phyloP scores from a whole-genome alignment of 2,113 vertebrate genomes.

The Cyprinus carpio region DNA sequence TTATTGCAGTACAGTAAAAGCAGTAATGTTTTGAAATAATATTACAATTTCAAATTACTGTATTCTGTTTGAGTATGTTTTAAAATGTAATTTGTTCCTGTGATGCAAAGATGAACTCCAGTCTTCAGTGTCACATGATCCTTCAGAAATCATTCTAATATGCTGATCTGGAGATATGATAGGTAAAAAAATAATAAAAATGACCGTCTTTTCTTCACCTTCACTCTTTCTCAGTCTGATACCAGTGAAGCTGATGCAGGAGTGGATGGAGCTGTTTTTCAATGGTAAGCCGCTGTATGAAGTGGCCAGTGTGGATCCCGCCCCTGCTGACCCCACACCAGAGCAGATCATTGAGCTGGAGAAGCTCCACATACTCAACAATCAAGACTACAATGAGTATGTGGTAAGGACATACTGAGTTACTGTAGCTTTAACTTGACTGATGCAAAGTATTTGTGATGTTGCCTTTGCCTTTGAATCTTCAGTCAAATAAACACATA shows the following conservation, averaged over 20 bases:
- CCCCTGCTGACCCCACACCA: constrained; percentile 57
- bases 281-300: constrained; percentile 84
- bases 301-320: constrained; percentile 62
- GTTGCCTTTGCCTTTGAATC: not conserved
- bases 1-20: not conserved
- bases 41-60: not conserved
- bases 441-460: not conserved
- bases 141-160: not conserved
- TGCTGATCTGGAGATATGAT: not conserved
- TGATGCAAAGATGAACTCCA: not conserved
- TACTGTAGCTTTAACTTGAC: not conserved
- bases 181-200: not conserved
- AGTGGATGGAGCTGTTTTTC: constrained; percentile 89
- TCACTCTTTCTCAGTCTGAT: constrained; percentile 72
- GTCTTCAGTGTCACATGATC: not conserved
- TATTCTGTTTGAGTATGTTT: not conserved
- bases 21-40: not conserved
- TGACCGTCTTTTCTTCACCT: not conserved
- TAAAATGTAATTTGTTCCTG: not conserved
- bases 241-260: constrained; percentile 81
- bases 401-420: constrained; percentile 74
- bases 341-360: constrained; percentile 75
- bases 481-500: not conserved
- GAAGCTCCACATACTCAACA: constrained; percentile 83
- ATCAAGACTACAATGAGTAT: constrained; percentile 88